These are phyloP conservation scores for Caenorhabditis latens DNA, from an alignment of 1,140 invertebrate genomes.

Conservation along the genomic window DNA sequence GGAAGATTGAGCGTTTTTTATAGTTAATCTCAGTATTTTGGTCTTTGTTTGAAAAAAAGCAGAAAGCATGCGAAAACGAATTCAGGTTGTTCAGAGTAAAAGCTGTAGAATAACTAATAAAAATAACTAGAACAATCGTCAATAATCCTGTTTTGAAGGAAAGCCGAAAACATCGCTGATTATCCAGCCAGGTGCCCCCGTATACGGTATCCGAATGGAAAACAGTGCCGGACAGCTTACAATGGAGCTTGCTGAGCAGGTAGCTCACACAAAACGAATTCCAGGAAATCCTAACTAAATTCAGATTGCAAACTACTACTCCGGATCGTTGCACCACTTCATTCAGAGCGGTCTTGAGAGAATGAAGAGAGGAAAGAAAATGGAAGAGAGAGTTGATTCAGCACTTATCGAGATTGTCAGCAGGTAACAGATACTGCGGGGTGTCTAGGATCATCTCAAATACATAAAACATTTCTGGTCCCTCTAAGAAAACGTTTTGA, in stretches of 20 bases:
- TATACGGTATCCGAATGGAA: slow-evolving; percentile 30
- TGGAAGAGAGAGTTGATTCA: slow-evolving; percentile 16
- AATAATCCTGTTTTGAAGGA: slow-evolving; percentile 12
- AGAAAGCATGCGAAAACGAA: too few relatives aligned
- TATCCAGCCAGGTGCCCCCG: slow-evolving; percentile 31
- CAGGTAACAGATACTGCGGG: background rate
- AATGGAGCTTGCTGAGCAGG: slow-evolving; percentile 39
- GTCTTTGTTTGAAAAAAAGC: too few relatives aligned
- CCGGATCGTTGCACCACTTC: background rate
- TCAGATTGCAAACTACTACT: slow-evolving; percentile 39
- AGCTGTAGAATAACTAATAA: background rate
- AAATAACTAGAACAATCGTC: background rate
- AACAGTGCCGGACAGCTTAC: slow-evolving; percentile 18
- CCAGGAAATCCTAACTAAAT: background rate
- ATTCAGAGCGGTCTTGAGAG: slow-evolving; percentile 7
- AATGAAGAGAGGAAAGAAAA: slow-evolving; percentile 42
- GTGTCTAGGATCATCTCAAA: too few relatives aligned
- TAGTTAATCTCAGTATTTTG: too few relatives aligned
- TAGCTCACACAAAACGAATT: background rate
- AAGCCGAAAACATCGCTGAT: slow-evolving; percentile 37
- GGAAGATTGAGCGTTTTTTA: background rate
- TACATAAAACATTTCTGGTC: too few relatives aligned
- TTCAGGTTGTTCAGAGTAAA: background rate
- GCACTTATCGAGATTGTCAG: slow-evolving; percentile 15
- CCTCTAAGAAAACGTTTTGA: too few relatives aligned